phyloP scores from a whole-genome alignment of 2,113 vertebrate genomes.

The Sinocyclocheilus anophthalmus region DNA sequence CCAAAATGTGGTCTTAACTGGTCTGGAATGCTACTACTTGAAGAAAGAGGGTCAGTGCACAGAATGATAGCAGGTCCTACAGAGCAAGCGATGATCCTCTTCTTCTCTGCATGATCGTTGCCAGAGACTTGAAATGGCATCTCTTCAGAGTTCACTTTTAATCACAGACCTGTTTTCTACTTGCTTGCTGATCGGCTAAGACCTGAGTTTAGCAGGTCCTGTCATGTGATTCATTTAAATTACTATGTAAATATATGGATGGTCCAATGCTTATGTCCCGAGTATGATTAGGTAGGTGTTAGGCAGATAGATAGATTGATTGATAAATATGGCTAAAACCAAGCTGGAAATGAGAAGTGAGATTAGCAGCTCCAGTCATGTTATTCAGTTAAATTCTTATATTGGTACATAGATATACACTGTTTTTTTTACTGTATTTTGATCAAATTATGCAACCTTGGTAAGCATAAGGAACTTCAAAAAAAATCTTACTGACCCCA shows the following conservation, averaged over 20 bases:
- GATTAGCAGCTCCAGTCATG: background rate
- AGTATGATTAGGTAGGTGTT: too few species aligned
- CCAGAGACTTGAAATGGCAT: slow-evolving; percentile 18
- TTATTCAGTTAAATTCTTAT: too few species aligned
- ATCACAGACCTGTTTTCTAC: slow-evolving; percentile 40
- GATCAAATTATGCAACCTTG: too few species aligned
- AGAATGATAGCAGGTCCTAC: slow-evolving; percentile 17
- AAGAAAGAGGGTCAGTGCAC: slow-evolving; percentile 29
- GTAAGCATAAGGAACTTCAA: too few species aligned
- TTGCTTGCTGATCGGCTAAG: slow-evolving; percentile 31
- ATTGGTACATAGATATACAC: too few species aligned
- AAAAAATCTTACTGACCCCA: background rate
- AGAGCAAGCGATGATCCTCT: slow-evolving; percentile 35
- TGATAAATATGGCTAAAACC: background rate
- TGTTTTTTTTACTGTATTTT: too few species aligned
- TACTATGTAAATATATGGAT: background rate
- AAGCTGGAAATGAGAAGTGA: background rate
- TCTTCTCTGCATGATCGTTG: slow-evolving; percentile 28
- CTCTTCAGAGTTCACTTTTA: slow-evolving; percentile 4
- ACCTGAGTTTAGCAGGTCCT: background rate
- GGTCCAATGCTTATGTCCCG: too few species aligned
- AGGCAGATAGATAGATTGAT: too few species aligned
- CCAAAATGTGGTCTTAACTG: background rate
- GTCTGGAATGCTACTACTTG: slow-evolving; percentile 4
- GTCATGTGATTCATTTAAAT: background rate